phyloP scores from a whole-genome alignment of 2,888 invertebrate species.

The Dasypogon diadema region DNA sequence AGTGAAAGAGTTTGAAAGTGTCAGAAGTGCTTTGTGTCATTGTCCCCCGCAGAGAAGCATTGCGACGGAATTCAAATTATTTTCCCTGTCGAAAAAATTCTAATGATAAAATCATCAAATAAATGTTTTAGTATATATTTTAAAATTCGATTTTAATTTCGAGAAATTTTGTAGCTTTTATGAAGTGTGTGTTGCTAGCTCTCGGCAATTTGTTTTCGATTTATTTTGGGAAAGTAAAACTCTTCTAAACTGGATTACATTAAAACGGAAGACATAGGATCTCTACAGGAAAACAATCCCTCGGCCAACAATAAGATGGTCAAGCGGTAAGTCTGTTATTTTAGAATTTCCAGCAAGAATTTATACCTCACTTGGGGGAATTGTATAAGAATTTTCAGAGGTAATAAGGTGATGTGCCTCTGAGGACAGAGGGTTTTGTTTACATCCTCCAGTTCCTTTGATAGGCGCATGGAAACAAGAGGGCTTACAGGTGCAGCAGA shows the following conservation, averaged over 20 bases:
- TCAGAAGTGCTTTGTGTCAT: slow-evolving; percentile 49
- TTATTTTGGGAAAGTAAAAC: slow-evolving; percentile 12
- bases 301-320: slow-evolving; percentile 69
- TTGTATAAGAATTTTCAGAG: background rate
- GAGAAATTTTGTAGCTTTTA: background rate
- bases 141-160: background rate
- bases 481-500: slow-evolving; percentile 21
- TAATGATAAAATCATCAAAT: background rate
- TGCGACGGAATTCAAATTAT: slow-evolving; percentile 37
- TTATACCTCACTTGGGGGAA: background rate
- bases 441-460: slow-evolving; percentile 35
- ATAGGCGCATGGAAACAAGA: slow-evolving; percentile 48
- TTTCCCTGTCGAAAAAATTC: background rate
- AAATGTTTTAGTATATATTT: background rate
- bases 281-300: slow-evolving; percentile 69
- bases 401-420: background rate
- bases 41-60: slow-evolving; percentile 40
- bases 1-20: slow-evolving; percentile 36
- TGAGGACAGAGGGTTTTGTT: slow-evolving; percentile 48
- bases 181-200: slow-evolving; percentile 21
- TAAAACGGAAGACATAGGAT: slow-evolving; percentile 68
- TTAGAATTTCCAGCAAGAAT: background rate
- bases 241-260: slow-evolving; percentile 69
- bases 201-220: slow-evolving; percentile 26
- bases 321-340: slow-evolving; percentile 65